phyloP scores from a whole-genome alignment of 2,888 invertebrate species.

The Oscheius onirici region DNA sequence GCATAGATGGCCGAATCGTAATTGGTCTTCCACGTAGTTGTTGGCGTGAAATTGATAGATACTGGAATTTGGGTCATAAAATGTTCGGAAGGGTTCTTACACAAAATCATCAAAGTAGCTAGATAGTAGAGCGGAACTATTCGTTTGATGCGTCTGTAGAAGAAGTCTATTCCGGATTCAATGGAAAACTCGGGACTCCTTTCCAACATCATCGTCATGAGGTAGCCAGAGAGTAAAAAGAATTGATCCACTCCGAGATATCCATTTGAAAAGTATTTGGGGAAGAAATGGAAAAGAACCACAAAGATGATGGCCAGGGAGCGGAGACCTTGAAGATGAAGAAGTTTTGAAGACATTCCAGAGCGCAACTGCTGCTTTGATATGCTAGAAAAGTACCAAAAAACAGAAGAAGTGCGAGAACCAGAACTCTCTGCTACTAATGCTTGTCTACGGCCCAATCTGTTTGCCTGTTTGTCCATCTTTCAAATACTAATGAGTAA shows the following conservation, averaged over 20 bases:
- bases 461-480: no score
- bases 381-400: no score
- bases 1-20: not conserved
- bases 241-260: conserved; percentile 26
- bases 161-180: not conserved
- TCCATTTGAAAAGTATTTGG: conserved; percentile 7
- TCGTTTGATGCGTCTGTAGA: conserved; percentile 8
- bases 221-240: conserved; percentile 20
- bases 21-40: not conserved
- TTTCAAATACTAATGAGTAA: no score
- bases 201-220: conserved; percentile 26
- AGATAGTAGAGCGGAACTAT: conserved; percentile 20
- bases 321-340: conserved; percentile 13
- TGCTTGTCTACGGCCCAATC: no score
- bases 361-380: no score
- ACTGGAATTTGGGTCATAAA: not conserved
- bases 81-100: not conserved
- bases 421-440: no score
- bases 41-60: not conserved
- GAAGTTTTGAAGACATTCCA: not conserved
- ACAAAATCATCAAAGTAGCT: not conserved
- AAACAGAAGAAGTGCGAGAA: no score
- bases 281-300: conserved; percentile 19
- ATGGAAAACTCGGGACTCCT: not conserved
- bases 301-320: conserved; percentile 3